phyloP scores from a whole-genome alignment of 2,113 vertebrate species.

The Cebidichthys violaceus region DNA sequence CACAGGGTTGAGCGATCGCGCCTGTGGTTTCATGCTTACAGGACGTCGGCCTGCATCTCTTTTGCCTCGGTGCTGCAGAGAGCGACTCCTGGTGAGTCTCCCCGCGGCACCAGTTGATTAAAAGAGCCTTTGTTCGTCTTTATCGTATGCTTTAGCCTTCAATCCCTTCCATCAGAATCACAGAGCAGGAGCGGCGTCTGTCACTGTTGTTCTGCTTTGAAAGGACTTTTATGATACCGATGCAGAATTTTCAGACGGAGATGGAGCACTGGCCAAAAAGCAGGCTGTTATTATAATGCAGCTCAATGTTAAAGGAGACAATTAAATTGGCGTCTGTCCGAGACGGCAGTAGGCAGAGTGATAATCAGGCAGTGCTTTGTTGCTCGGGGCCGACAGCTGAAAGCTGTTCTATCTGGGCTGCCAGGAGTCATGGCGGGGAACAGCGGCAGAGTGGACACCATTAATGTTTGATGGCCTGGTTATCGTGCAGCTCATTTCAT shows the following conservation, averaged over 20 bases:
- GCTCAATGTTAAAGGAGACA: constrained; percentile 45
- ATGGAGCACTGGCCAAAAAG: background rate
- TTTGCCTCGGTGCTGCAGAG: constrained; percentile 8
- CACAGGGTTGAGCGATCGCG: constrained; percentile 38
- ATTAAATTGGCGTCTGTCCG: constrained; percentile 35
- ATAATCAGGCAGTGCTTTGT: constrained; percentile 39
- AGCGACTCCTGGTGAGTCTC: constrained; percentile 17
- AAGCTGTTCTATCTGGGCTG: constrained; percentile 44
- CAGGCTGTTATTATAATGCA: constrained; percentile 25
- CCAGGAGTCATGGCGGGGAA: constrained; percentile 43
- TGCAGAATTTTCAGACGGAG: constrained; percentile 33
- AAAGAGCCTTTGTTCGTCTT: background rate
- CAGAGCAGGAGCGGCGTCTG: background rate
- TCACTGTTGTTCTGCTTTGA: constrained; percentile 20
- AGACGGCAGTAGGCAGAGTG: constrained; percentile 30
- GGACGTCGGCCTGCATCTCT: constrained; percentile 36
- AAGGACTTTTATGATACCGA: constrained; percentile 20
- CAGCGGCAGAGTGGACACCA: constrained; percentile 35
- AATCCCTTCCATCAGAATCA: background rate
- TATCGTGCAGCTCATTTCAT: constrained; percentile 25
- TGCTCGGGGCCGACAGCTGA: constrained; percentile 32
- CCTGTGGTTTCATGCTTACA: constrained; percentile 44
- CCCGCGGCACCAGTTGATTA: constrained; percentile 22
- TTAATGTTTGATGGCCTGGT: constrained; percentile 46
- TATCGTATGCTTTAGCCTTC: background rate